Evolutionary conservation across 2,113 vertebrate genomes (phyloP).

Genomic region (Micronycteris hirsuta): DNA sequence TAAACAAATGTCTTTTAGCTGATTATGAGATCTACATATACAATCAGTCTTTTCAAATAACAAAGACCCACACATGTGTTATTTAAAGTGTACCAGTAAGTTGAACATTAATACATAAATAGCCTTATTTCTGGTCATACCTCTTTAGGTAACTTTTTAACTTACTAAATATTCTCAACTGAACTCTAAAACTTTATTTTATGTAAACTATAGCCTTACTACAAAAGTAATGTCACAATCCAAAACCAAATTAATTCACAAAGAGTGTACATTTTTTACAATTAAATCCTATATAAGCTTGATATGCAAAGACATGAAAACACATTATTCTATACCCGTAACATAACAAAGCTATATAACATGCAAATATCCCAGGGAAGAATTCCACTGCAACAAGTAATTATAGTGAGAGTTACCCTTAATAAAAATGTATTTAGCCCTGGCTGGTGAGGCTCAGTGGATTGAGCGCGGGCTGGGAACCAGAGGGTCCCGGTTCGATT

Average conservation of each 20-base stretch:
- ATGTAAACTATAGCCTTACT: background rate
- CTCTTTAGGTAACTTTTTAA: background rate
- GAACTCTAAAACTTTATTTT: conserved; percentile 4
- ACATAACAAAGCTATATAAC: background rate
- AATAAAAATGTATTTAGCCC: background rate
- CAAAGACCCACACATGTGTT: background rate
- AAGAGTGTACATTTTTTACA: background rate
- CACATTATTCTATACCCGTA: background rate
- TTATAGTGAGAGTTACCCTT: background rate
- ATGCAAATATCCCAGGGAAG: background rate
- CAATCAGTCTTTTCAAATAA: conserved; percentile 17
- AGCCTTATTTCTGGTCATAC: background rate
- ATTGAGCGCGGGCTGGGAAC: no score
- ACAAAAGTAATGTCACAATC: conserved; percentile 4
- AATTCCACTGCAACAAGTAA: background rate
- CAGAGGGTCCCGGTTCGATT: no score
- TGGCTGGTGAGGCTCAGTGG: no score
- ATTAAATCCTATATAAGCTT: background rate
- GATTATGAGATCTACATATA: background rate
- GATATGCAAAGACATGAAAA: conserved; percentile 22
- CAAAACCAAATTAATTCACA: background rate
- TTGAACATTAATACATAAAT: background rate
- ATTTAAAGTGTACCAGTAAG: background rate
- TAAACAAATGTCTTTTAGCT: conserved; percentile 42
- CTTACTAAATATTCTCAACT: background rate